A percentile compares a stretch with the other conserved stretches of the same genome.
These are phyloP conservation scores for Microcebus ravelobensis DNA, from an alignment of 2,113 vertebrate species.

Conservation along the genomic window DNA sequence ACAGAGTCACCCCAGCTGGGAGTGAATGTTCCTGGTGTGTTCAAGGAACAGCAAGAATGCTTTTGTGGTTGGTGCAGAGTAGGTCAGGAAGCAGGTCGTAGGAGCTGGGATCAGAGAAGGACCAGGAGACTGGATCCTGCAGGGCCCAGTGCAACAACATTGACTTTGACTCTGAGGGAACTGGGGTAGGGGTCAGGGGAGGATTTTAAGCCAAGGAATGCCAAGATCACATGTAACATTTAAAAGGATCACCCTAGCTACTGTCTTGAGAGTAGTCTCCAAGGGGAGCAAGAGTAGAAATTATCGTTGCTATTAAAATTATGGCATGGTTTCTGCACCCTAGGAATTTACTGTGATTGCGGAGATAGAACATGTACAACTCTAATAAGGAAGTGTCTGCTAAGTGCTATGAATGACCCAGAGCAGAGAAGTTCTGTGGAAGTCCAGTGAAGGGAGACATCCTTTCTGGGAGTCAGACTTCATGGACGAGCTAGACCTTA, in stretches of 20 bases:
- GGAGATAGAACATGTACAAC: constrained; percentile 49
- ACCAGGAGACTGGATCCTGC: not conserved
- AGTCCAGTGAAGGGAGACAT: not conserved
- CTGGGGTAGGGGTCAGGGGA: accelerated
- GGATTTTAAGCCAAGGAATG: not conserved
- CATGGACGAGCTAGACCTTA: not conserved
- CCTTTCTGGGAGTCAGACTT: not conserved
- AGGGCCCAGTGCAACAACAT: not conserved
- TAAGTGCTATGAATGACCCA: not conserved
- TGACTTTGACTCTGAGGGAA: not conserved
- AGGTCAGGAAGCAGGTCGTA: not conserved
- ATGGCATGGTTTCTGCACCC: constrained; percentile 56
- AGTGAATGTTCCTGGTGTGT: not conserved
- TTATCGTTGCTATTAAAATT: not conserved
- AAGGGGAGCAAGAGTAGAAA: not conserved
- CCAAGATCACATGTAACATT: not conserved
- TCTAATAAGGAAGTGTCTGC: constrained; percentile 51
- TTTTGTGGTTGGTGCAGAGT: not conserved
- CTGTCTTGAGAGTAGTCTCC: not conserved
- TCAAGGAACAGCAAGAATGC: not conserved
- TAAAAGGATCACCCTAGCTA: not conserved
- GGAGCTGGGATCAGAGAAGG: not conserved
- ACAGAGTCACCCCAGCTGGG: not conserved
- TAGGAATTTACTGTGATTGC: constrained; percentile 58
- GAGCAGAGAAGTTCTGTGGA: not conserved